Percentiles rank a stretch among this genome's conserved stretches.
These are phyloP conservation scores for Hystrix brachyura DNA, from an alignment of 2,113 vertebrate genomes.

Conservation along the genomic window DNA sequence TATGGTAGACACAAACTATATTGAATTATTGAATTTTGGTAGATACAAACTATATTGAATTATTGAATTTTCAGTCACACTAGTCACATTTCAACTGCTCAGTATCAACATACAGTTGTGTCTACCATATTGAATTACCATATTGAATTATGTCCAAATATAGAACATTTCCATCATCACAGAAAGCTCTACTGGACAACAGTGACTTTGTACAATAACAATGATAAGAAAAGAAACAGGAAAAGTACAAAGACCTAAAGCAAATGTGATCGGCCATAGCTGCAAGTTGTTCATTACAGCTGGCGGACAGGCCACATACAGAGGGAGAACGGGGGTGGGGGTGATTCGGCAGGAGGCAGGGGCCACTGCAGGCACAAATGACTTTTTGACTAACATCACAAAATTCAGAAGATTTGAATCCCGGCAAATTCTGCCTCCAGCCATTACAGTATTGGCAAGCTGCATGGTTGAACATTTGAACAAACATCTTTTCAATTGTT, in stretches of 20 bases:
- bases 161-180: not conserved
- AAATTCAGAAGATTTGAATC: not conserved
- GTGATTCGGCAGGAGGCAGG: not conserved
- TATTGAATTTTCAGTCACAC: not conserved
- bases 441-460: conserved; percentile 77
- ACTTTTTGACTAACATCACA: not conserved
- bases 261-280: not conserved
- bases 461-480: conserved; percentile 77
- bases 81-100: not conserved
- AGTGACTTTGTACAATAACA: not conserved
- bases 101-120: not conserved
- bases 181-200: not conserved
- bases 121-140: not conserved
- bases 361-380: not conserved
- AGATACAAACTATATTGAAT: not conserved
- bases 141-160: not conserved
- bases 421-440: conserved; percentile 81
- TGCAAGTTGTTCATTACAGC: not conserved
- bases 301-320: not conserved
- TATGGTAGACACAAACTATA: too few relatives aligned
- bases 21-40: too few relatives aligned
- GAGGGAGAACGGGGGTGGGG: not conserved
- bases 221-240: not conserved
- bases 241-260: not conserved
- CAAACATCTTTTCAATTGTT: conserved; percentile 73